These are phyloP conservation scores for Carassius gibelio DNA, from an alignment of 2,113 vertebrate genomes.

Conservation along the genomic window DNA sequence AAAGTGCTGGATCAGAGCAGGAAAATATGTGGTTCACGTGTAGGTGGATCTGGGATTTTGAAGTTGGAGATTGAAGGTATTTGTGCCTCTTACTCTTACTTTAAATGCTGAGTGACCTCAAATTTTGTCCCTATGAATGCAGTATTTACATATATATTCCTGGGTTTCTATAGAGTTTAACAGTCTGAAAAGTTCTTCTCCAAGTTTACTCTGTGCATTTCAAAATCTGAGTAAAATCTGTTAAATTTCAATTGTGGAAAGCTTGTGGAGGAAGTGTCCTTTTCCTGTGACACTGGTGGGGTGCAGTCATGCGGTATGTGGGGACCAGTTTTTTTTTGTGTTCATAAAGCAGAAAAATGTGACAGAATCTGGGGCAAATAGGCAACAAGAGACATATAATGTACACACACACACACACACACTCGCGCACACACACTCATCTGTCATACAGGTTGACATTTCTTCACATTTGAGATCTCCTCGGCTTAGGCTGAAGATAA, in stretches of 20 bases:
- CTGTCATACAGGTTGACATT: conserved; percentile 62
- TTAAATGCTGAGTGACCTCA: neutral
- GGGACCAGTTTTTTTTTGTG: conserved; percentile 32
- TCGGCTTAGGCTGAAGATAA: conserved; percentile 59
- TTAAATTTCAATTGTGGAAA: neutral
- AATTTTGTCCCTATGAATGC: neutral
- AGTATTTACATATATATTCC: neutral
- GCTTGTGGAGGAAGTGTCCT: neutral
- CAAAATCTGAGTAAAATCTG: neutral
- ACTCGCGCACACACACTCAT: conserved; percentile 45
- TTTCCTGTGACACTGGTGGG: conserved; percentile 15
- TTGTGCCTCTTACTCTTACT: neutral
- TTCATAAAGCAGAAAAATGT: conserved; percentile 45
- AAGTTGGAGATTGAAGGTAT: neutral
- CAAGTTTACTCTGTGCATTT: neutral
- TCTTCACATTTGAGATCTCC: conserved; percentile 61
- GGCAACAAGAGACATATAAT: conserved; percentile 53
- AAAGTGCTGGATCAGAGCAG: neutral
- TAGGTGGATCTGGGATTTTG: neutral
- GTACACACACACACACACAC: conserved; percentile 18
- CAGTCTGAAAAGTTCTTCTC: neutral
- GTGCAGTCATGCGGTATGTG: conserved; percentile 10
- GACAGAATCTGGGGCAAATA: conserved; percentile 62
- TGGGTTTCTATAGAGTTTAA: neutral
- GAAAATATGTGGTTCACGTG: conserved; percentile 23